A percentile compares a stretch with the other conserved stretches of the same genome.
These are phyloP conservation scores for Agelas oroides DNA, from an alignment of 37 sponge, comb jelly and placozoan genomes.

Conservation along the genomic window DNA sequence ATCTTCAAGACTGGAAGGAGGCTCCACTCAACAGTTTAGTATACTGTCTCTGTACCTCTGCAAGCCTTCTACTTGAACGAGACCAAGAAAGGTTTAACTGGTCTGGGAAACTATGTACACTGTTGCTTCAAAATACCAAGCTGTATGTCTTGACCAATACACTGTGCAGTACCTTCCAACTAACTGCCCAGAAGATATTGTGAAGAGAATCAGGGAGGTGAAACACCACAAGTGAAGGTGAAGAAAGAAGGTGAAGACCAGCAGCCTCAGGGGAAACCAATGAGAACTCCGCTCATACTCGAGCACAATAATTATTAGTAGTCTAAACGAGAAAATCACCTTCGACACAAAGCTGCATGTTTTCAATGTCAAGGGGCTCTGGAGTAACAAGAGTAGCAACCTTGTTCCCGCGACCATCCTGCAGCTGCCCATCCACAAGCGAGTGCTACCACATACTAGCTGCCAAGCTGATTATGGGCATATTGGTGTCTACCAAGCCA, in stretches of 20 bases:
- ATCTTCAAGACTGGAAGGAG: slow-evolving; percentile 56
- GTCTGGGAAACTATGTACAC: slow-evolving; percentile 48
- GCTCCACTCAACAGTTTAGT: slow-evolving; percentile 26
- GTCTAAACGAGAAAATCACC: not conserved
- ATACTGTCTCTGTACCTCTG: slow-evolving; percentile 35
- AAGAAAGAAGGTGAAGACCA: no score
- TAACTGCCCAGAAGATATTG: not conserved
- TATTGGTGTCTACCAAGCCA: no score
- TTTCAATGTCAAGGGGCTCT: slow-evolving; percentile 22
- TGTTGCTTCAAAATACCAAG: not conserved
- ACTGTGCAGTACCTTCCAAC: not conserved
- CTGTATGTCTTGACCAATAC: not conserved
- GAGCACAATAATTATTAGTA: not conserved
- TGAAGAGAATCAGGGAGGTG: not conserved
- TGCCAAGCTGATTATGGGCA: not conserved
- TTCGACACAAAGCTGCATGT: slow-evolving; percentile 26
- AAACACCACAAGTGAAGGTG: no score
- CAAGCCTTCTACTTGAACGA: slow-evolving; percentile 63
- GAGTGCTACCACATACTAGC: slow-evolving; percentile 20
- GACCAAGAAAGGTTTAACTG: slow-evolving; percentile 51
- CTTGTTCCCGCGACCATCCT: no score
- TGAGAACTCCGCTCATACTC: slow-evolving; percentile 4
- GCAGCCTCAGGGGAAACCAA: no score
- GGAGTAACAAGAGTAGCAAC: no score
- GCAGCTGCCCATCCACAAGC: slow-evolving; percentile 19